These are phyloP conservation scores for Neodon shergylaensis DNA, from an alignment of 2,113 vertebrate species.

Conservation along the genomic window DNA sequence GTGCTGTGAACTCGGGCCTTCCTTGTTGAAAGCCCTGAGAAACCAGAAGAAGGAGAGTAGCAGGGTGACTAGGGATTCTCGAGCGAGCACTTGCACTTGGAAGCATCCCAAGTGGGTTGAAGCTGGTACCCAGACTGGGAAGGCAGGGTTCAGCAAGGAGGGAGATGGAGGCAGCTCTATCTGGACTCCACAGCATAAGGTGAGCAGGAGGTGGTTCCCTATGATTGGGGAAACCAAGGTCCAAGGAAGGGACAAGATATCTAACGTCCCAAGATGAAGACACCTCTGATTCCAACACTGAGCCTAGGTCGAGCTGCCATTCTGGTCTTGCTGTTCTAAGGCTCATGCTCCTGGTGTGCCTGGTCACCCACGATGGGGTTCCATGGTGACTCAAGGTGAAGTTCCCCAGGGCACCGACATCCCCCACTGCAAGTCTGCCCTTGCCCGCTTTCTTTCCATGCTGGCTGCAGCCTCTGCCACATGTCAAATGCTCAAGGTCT, in stretches of 20 bases:
- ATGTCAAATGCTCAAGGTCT: no score
- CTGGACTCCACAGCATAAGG: background rate
- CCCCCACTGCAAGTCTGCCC: fast-evolving
- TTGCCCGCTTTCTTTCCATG: background rate
- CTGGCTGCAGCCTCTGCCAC: background rate
- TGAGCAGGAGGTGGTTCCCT: fast-evolving
- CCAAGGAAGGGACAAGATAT: background rate
- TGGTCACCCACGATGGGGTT: background rate
- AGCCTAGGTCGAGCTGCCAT: background rate
- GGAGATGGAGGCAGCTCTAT: background rate
- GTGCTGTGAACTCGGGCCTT: fast-evolving
- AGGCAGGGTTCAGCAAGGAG: background rate
- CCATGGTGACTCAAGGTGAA: background rate
- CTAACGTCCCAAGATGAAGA: fast-evolving
- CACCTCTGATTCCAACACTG: background rate
- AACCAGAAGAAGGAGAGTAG: background rate
- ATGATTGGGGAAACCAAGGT: background rate
- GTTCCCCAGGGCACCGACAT: fast-evolving
- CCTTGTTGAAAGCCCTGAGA: background rate
- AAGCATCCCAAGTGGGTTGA: fast-evolving
- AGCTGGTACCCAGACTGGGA: background rate
- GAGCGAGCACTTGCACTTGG: fast-evolving
- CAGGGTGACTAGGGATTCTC: fast-evolving
- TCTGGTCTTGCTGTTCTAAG: background rate
- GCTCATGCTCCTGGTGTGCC: background rate